These are phyloP conservation scores for Etheostoma cragini DNA, from an alignment of 2,113 vertebrate species.

Conservation along the genomic window DNA sequence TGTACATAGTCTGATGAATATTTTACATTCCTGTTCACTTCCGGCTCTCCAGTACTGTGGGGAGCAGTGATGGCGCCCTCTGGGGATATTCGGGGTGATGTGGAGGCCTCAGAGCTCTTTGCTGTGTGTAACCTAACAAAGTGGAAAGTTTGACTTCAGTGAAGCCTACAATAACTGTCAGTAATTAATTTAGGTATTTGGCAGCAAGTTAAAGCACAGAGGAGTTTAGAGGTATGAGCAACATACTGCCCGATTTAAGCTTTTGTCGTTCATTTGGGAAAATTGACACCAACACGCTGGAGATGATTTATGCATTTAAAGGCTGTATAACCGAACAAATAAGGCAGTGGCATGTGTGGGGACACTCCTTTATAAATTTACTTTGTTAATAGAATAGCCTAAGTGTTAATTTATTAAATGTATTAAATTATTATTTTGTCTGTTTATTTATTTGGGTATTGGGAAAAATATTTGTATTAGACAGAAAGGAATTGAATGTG, in stretches of 20 bases:
- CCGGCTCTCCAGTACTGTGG: conserved; percentile 41
- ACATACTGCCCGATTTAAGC: conserved; percentile 72
- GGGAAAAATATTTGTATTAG: conserved; percentile 37
- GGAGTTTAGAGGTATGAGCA: conserved; percentile 53
- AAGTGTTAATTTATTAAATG: conserved; percentile 44
- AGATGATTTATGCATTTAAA: conserved; percentile 48
- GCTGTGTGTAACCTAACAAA: conserved; percentile 42
- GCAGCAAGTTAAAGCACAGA: conserved; percentile 68
- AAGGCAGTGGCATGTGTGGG: conserved; percentile 56
- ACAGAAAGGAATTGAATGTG: conserved; percentile 63
- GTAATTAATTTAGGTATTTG: conserved; percentile 54
- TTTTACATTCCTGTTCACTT: conserved; percentile 73
- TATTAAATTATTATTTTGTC: conserved; percentile 36
- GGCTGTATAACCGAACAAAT: conserved; percentile 37
- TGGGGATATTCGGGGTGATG: conserved; percentile 39
- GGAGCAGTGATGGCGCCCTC: conserved; percentile 25
- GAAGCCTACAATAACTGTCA: conserved; percentile 70
- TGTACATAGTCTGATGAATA: conserved; percentile 73
- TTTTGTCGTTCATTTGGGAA: conserved; percentile 47
- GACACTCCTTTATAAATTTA: conserved; percentile 35
- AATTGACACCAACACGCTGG: conserved; percentile 27
- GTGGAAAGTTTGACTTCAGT: conserved; percentile 79
- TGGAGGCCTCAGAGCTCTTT: conserved; percentile 38
- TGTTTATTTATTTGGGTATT: conserved; percentile 48
- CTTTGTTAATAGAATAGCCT: conserved; percentile 46